Evolutionary conservation across 2,888 invertebrate genomes (phyloP).

Genomic region (Actias luna): DNA sequence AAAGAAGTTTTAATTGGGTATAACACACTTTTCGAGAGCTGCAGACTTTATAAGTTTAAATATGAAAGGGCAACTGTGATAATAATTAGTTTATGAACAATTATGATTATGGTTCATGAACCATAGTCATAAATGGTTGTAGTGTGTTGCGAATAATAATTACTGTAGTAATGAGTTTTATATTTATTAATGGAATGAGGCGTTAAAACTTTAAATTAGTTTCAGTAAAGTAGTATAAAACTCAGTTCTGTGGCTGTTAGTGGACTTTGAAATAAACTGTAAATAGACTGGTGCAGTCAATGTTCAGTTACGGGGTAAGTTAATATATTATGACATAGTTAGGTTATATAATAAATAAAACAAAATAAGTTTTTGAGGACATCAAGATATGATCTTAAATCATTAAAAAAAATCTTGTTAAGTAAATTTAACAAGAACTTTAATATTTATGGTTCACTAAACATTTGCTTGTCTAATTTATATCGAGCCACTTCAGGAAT

Average conservation of each 20-base stretch:
- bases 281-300: neutral
- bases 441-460: too few relatives aligned
- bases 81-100: neutral
- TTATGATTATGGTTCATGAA: neutral
- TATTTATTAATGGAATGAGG: conserved; percentile 33
- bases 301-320: neutral
- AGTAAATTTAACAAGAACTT: too few relatives aligned
- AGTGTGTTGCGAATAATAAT: neutral
- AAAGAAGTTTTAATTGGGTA: neutral
- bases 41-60: neutral
- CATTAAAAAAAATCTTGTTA: too few relatives aligned
- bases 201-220: conserved; percentile 45
- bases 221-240: conserved; percentile 27
- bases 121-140: neutral
- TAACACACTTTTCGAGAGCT: neutral
- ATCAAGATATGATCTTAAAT: too few relatives aligned
- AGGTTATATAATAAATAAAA: too few relatives aligned
- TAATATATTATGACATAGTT: too few relatives aligned
- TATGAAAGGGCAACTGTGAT: neutral
- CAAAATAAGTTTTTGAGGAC: too few relatives aligned
- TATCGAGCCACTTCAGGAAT: too few relatives aligned
- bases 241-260: conserved; percentile 16
- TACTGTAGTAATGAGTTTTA: conserved; percentile 17
- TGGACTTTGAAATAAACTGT: neutral
- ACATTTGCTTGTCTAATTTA: too few relatives aligned